Conservation (phyloP, 64 coral and sea anemone genomes). For the Montipora efflorescens region DNA sequence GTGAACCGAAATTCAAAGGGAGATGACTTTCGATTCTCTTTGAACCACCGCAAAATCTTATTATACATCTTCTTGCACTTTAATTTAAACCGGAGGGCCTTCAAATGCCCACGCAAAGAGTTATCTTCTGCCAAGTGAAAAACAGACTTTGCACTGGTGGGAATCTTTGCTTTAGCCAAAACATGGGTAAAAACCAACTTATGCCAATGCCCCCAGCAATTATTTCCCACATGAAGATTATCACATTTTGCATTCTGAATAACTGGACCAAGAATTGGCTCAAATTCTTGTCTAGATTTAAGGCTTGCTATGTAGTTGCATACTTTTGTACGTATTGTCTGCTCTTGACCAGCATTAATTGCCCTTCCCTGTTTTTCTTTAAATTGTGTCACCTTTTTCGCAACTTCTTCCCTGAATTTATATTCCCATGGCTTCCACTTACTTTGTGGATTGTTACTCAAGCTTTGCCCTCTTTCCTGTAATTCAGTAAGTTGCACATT, state of each 20-base stretch:
- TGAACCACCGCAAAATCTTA: conserved; percentile 56
- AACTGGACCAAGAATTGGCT: conserved; percentile 63
- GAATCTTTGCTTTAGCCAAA: conserved; percentile 67
- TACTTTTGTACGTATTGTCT: conserved; percentile 53
- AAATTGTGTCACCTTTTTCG: conserved; percentile 64
- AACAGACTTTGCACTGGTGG: conserved; percentile 55
- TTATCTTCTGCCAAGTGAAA: conserved; percentile 53
- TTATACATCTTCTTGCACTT: conserved; percentile 58
- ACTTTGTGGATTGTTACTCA: no score
- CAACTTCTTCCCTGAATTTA: neutral
- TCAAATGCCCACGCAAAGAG: conserved; percentile 53
- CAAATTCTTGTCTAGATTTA: conserved; percentile 74
- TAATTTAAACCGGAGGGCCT: conserved; percentile 44
- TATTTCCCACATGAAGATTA: conserved; percentile 66
- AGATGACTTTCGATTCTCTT: conserved; percentile 33
- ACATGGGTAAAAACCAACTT: conserved; percentile 64
- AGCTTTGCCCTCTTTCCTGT: no score
- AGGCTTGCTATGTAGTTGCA: conserved; percentile 63
- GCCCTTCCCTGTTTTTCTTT: conserved; percentile 54
- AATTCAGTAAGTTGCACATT: no score
- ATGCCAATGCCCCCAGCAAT: conserved; percentile 63
- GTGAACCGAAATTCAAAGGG: no score
- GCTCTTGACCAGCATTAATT: conserved; percentile 65
- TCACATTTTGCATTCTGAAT: conserved; percentile 70
- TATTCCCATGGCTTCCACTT: no score